Base-by-base conservation (phyloP, 2,113 vertebrate species). In the Numenius arquata region DNA sequence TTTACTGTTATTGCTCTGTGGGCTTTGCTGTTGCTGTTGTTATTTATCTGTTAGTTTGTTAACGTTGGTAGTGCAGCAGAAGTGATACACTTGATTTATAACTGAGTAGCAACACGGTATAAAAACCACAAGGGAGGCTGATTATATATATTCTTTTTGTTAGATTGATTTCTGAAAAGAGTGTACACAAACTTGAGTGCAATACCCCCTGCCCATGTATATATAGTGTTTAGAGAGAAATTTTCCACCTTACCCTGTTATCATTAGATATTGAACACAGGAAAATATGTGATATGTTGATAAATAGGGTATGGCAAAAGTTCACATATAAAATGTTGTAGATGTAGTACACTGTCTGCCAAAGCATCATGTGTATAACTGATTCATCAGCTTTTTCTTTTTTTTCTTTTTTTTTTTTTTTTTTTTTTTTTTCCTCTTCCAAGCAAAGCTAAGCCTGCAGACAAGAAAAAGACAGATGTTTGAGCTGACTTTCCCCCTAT, bases 401-500 rank as follows among this genome's bases (percentile, higher is more conserved):
- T 50, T 25, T 17, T n/a, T 72, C 20, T 8, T 40, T 70, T 84
- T 62, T 75, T n/a, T 11, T 66, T 47, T 18, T 40, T 25, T 66
- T 9, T 3, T 16, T 58, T 34, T 8, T 29, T 3, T 19, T 58
- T 32, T 34, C 53, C 36, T 29, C 30, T 75, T 8, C 15, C 11
- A 82, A 81, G 50, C 21, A 90, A 25, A 93, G 55, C 32, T 76
- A 65, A 73, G 45, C 70, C 90, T 86, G 56, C 27, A 96, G 79
- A 91, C 75, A 94, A 92, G 55, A 43, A 38, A 72, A 88, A 97
- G 76, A 90, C 52, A 95, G 68, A 95, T 88, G 41, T 89, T 75
- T 88, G 66, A 84, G 52, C 76, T 93, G 95, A 95, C 81, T 97
- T 96, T 93, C 66, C 89, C 73, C 50, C 83, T 92, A 58, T 91